These are phyloP conservation scores for Panagrolaimus sp. DNA, from an alignment of 1,140 invertebrate species.

Conservation along the genomic window DNA sequence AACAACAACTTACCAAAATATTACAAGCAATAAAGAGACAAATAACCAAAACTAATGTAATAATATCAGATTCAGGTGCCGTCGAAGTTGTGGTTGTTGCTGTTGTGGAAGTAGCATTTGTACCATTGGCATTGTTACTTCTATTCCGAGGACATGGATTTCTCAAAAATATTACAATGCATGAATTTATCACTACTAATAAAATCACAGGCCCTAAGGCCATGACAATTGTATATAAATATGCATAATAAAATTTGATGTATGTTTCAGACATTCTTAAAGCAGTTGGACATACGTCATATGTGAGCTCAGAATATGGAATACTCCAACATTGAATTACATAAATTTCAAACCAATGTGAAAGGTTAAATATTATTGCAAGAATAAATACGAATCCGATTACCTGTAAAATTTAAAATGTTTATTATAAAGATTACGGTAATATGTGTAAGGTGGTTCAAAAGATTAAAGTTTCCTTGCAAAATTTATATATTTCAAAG, in stretches of 20 bases:
- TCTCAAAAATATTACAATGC: constrained; percentile 38
- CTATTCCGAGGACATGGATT: background rate
- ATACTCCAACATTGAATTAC: constrained; percentile 50
- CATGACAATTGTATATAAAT: constrained; percentile 51
- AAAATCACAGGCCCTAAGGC: constrained; percentile 47
- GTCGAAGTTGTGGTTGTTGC: background rate
- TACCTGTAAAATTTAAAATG: background rate
- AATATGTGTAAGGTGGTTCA: no score
- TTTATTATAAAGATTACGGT: background rate
- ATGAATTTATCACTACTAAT: constrained; percentile 42
- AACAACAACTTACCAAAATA: constrained; percentile 41
- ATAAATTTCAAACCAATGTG: constrained; percentile 51
- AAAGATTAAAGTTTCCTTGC: no score
- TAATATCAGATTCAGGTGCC: constrained; percentile 32
- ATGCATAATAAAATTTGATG: constrained; percentile 47
- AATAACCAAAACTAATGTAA: constrained; percentile 49
- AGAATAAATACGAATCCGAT: background rate
- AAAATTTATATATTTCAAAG: no score
- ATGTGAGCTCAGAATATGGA: constrained; percentile 32
- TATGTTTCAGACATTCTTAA: constrained; percentile 42
- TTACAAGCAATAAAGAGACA: constrained; percentile 51
- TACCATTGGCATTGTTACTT: background rate
- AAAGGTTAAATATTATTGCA: constrained; percentile 38
- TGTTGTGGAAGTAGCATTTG: constrained; percentile 8
- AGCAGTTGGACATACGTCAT: constrained; percentile 51